Evolutionary conservation across 2,888 invertebrate genomes (phyloP).

Genomic region (Lumbricus terrestris): DNA sequence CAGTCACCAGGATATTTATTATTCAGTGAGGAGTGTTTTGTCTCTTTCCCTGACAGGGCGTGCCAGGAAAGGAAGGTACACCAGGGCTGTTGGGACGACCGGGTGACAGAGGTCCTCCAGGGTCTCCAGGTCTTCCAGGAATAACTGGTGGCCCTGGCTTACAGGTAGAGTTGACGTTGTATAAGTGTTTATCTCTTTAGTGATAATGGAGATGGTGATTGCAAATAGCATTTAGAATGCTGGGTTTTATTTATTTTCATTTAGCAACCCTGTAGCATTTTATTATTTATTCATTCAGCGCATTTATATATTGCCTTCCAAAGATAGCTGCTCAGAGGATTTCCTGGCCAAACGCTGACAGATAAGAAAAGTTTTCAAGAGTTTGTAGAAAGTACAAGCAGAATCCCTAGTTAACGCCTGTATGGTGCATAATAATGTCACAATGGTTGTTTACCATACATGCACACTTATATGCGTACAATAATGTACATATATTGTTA

Average conservation of each 20-base stretch:
- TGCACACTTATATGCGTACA: not conserved
- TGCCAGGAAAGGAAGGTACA: conserved; percentile 63
- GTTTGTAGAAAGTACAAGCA: too few relatives aligned
- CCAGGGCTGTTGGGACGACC: conserved; percentile 39
- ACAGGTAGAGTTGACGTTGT: not conserved
- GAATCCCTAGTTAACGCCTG: too few relatives aligned
- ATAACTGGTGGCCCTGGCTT: conserved; percentile 19
- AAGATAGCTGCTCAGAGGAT: too few relatives aligned
- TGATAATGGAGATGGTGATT: not conserved
- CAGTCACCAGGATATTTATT: not conserved
- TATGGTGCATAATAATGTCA: too few relatives aligned
- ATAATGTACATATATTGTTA: not conserved
- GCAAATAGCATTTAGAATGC: not conserved
- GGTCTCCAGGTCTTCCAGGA: conserved; percentile 27
- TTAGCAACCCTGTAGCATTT: not conserved
- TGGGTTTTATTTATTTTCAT: not conserved
- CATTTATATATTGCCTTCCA: too few relatives aligned
- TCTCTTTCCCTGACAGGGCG: conserved; percentile 17
- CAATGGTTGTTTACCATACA: not conserved
- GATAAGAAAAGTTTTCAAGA: too few relatives aligned
- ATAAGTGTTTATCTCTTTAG: not conserved
- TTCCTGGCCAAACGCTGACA: too few relatives aligned
- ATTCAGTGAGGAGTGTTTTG: not conserved
- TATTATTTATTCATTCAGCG: too few relatives aligned
- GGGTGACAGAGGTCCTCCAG: conserved; percentile 28